Base-by-base conservation (phyloP, 2,888 invertebrate genomes). In the Hecatera dysodea region DNA sequence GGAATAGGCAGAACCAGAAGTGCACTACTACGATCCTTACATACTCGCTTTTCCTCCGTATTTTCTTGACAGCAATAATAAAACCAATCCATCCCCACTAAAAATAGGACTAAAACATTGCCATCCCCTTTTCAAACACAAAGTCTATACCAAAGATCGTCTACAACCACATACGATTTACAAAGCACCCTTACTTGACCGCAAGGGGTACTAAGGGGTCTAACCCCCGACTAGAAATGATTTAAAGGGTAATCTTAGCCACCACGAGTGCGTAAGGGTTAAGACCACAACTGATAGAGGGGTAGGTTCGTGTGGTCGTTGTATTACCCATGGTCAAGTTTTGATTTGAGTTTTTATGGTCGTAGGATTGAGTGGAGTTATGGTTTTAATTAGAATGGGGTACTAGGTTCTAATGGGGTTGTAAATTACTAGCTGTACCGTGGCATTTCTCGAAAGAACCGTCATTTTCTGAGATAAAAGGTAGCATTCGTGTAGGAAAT, bases 201-300 rank as follows among this genome's bases (percentile, higher is more conserved):
- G 78, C 81, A 81, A 72, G 44, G 69, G 78, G 72, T 67, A 53
- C 73, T 70, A 59, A 72, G 56, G 80, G 83, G 61, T 46, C 56
- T 66, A 8, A 74, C 50, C 70, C 73, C 63, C 59, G 61, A 63
- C 80, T 78, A 82, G 78, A 82, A 82, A 82, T 82, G 78, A 82
- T 82, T 82, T 82, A 81, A 66, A 83, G 80, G 81, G 80, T 77
- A 80, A 80, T 80, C 81, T 80, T 62, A 66, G 80, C 65, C 65
- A 80, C 80, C 80, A 62, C 80, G 68, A 72, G 48, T 57, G 33
- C 65, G 75, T 57, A 59, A 66, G 77, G 77, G 81, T 67, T 46
- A 57, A 53, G 24, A 80, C 80, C 80, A 59, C 80, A 69, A 80
- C 39, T 72, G 80, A 80, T 80, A 69, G 63, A 64, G 76, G 75